These are phyloP conservation scores for Acanthosepion pharaonis DNA, from an alignment of 2,888 invertebrate genomes.

Conservation along the genomic window DNA sequence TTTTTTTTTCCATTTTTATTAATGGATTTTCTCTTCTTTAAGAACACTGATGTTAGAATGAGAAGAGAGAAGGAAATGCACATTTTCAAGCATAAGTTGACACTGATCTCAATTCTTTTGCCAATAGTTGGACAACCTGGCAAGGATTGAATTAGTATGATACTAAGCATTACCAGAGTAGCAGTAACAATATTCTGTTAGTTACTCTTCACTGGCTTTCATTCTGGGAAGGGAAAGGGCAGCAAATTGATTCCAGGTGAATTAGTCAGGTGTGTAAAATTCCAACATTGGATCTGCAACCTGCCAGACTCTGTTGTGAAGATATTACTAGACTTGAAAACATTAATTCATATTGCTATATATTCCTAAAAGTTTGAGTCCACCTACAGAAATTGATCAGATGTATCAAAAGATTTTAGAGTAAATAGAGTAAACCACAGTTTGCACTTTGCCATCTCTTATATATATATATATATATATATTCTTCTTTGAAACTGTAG, in stretches of 20 bases:
- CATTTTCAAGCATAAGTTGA: background rate
- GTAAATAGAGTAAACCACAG: background rate
- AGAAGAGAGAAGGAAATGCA: background rate
- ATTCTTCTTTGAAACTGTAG: background rate
- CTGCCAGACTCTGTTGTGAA: background rate
- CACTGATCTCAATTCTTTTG: constrained; percentile 13
- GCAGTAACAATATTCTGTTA: background rate
- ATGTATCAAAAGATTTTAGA: background rate
- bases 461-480: background rate
- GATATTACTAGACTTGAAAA: background rate
- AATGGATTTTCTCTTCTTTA: background rate
- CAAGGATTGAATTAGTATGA: background rate
- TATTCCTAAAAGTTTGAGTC: background rate
- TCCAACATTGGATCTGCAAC: background rate
- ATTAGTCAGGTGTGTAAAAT: constrained; percentile 11
- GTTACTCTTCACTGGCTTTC: background rate
- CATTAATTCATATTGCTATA: constrained; percentile 1
- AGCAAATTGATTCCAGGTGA: constrained; percentile 4
- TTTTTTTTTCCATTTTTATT: background rate
- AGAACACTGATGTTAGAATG: background rate
- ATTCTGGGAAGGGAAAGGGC: background rate
- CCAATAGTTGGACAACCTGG: constrained; percentile 33
- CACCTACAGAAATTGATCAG: background rate
- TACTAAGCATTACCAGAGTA: background rate
- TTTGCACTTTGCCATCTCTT: background rate